Conservation (phyloP, 2,113 vertebrate genomes). For the Syrmaticus mikado region DNA sequence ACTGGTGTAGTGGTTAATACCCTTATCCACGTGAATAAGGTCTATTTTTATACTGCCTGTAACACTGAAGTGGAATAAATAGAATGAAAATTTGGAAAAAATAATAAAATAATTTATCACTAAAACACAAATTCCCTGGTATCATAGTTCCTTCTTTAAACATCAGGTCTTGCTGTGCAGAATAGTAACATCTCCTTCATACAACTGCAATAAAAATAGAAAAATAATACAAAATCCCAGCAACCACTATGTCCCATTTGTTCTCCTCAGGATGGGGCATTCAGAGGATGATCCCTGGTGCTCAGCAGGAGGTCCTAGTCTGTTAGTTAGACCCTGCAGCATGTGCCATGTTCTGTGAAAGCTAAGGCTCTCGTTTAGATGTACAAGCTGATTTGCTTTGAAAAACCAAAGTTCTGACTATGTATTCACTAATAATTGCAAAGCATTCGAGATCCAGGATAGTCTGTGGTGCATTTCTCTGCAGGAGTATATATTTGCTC, state of each 20-base stretch:
- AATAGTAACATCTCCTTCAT: neutral
- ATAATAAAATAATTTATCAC: neutral
- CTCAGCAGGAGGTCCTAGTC: neutral
- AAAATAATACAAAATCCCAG: neutral
- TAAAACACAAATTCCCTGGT: neutral
- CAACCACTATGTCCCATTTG: neutral
- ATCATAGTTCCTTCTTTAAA: neutral
- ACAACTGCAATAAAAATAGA: neutral
- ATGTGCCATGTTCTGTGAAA: neutral
- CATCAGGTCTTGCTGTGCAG: neutral
- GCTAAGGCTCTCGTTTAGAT: neutral
- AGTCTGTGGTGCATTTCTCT: neutral
- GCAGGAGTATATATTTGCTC: neutral
- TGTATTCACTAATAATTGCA: neutral
- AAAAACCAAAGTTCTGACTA: neutral
- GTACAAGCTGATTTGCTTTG: neutral
- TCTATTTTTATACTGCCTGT: neutral
- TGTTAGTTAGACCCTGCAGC: neutral
- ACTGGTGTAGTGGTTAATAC: neutral
- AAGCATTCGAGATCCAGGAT: neutral
- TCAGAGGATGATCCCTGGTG: neutral
- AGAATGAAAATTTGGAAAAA: neutral
- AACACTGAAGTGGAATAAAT: neutral
- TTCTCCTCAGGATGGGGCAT: neutral
- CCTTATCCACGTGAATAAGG: neutral